Evolutionary conservation across 1,140 invertebrate species (phyloP), one percentile per base, ranked within the genome.

Genomic region (Camponotus vicinus): DNA sequence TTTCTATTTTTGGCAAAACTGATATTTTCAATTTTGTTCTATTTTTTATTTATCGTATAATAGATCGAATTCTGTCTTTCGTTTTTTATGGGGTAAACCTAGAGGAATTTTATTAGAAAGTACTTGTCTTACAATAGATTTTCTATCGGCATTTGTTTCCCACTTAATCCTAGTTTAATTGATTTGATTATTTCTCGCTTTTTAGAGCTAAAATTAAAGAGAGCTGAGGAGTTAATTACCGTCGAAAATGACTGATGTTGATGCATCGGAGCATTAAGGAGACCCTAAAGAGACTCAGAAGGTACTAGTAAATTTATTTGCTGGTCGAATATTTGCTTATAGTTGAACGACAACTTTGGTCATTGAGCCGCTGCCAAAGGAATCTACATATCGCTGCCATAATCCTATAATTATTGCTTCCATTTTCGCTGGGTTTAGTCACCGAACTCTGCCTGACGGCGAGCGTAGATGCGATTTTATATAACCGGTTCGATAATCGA

Each of bases 381-480:
- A 34, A 6, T 34, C n/a, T 61, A 45, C 18, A 8, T 45, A 57
- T 21, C 15, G 32, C 7, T 32, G 21, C 49, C 61, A 76, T 34
- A 37, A 32, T 57, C 45, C 52, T 27, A 32, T n/a, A 40, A 61
- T 85, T 85, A 49, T 69, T 78, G 32, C 59, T 89, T 42, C 9
- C 18, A 37, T 84, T 37, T n/a, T 55, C 9, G 15, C 32, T 42
- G 63, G 21, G 66, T 76, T 42, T 92, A 92, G 97, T 98, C 97
- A 98, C 96, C 97, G 96, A 92, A 98, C 97, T 92, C 97, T 96
- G 88, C 97, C 98, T 8, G 98, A 98, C 59, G 98, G 98, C 92
- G 98, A 98, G 70, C 98, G 96, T 91, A 98, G 96, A 95, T 98
- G 98, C 78, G 98, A 98, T 91, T 98, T 97, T 93, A 98, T 98